Evolutionary conservation across 2,113 vertebrate species (phyloP), one percentile per base, ranked within the genome.

Genomic region (Vicugna pacos): DNA sequence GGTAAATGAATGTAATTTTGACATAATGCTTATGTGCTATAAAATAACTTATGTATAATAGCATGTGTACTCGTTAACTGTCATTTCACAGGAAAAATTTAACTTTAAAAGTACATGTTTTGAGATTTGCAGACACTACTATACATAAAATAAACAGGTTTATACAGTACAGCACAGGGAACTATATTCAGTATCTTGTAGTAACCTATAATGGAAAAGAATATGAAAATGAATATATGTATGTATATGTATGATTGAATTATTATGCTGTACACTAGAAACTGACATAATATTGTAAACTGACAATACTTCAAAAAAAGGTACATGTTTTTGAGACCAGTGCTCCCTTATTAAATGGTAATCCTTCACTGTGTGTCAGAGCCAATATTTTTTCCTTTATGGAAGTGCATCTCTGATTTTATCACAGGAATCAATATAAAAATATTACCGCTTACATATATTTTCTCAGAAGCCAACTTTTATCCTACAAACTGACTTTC

Each of bases 401-500:
- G 46, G 19, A 60, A 65, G 28, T 67, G 3, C 24, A 73, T 48
- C 48, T 77, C 13, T 46, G 56, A 72, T 95, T 93, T 91, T 77
- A 81, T 77, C n/a, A 86, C 0, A 92, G 12, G 12, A 93, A 72
- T 76, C 35, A 86, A 95, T 28, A 86, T 42, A 70, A 93, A 94
- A 91, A 85, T 76, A 88, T 52, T 52, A 93, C n/a, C 69, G 32
- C 30, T 89, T 69, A 75, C n/a, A 82, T 24, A 35, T 6, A 73
- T 60, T 94, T 81, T 90, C 50, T 70, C n/a, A 87, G 85, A 82
- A 92, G 28, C 28, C 62, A 95, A 91, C 13, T 72, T 81, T 93
- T 73, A 86, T 82, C 24, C 14, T 81, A 70, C 22, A 28, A 87
- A 72, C 12, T 82, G 30, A 87, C 2, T 84, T 58, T 83, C 46